Evolutionary conservation across 2,888 invertebrate genomes (phyloP).

Genomic region (Stratiomys singularior): DNA sequence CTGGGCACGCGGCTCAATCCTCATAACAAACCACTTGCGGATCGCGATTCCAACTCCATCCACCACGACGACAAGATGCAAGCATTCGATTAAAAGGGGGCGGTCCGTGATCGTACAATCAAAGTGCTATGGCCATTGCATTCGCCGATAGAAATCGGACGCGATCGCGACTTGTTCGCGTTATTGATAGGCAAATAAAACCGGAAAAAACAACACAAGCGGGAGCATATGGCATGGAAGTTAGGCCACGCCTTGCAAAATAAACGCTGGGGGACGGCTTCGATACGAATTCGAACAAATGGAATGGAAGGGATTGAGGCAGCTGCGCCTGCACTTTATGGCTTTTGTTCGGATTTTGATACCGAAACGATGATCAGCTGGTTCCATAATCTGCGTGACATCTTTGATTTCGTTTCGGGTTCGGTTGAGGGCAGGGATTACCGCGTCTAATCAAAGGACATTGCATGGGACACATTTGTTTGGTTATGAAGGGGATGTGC

Average conservation of each 20-base stretch:
- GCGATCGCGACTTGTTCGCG: constrained; percentile 36
- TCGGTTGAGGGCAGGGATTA: constrained; percentile 27
- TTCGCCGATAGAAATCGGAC: not conserved
- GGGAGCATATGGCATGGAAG: not conserved
- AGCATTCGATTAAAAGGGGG: constrained; percentile 62
- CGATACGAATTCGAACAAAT: constrained; percentile 2
- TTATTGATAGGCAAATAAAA: not conserved
- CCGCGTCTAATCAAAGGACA: not conserved
- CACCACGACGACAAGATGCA: constrained; percentile 48
- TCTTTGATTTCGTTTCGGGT: constrained; percentile 30
- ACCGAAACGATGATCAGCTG: constrained; percentile 33
- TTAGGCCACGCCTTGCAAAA: constrained; percentile 30
- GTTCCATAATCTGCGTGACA: constrained; percentile 33
- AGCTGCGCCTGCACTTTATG: constrained; percentile 31
- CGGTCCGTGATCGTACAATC: constrained; percentile 33
- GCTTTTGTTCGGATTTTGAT: constrained; percentile 28
- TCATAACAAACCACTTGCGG: not conserved
- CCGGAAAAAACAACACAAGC: no score
- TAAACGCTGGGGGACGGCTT: constrained; percentile 31
- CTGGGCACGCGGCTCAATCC: constrained; percentile 4
- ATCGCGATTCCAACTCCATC: constrained; percentile 51
- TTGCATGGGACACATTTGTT: no score
- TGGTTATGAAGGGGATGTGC: no score
- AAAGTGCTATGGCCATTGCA: not conserved
- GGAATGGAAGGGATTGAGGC: constrained; percentile 13